These are phyloP conservation scores for Ophion costatus DNA, from an alignment of 2,888 invertebrate genomes.

Conservation along the genomic window DNA sequence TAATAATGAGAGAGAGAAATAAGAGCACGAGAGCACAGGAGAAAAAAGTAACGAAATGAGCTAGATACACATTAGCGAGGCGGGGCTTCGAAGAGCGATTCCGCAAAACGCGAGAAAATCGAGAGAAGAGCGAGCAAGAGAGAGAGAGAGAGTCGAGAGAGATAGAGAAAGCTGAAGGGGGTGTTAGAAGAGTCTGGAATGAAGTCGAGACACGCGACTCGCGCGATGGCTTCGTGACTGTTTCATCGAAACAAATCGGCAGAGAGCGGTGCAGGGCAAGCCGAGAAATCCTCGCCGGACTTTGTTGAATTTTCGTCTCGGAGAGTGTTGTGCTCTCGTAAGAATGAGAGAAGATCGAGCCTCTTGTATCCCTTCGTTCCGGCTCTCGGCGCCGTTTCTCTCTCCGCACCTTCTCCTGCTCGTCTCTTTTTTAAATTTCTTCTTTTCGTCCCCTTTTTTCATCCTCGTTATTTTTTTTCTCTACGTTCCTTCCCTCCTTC, in stretches of 20 bases:
- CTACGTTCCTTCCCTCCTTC: conserved; percentile 24
- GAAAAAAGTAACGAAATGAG: conserved; percentile 31
- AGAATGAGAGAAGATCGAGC: conserved; percentile 40
- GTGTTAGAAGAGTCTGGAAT: conserved; percentile 40
- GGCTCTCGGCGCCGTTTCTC: conserved; percentile 62
- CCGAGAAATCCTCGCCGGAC: conserved; percentile 31
- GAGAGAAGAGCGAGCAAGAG: conserved; percentile 10
- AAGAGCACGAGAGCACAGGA: conserved; percentile 27
- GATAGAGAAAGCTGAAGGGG: conserved; percentile 23
- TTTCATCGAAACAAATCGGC: conserved; percentile 37
- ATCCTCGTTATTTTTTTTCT: conserved; percentile 33
- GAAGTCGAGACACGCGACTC: conserved; percentile 66
- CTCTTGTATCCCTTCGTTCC: conserved; percentile 62
- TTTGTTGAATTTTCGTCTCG: conserved; percentile 17
- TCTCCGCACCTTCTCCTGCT: conserved; percentile 11
- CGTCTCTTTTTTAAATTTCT: background rate
- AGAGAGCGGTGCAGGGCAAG: background rate
- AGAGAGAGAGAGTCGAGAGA: conserved; percentile 9
- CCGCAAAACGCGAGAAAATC: conserved; percentile 61
- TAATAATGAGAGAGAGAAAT: conserved; percentile 36
- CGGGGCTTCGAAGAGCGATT: conserved; percentile 50
- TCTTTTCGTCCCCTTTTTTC: conserved; percentile 17
- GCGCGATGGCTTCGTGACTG: conserved; percentile 29
- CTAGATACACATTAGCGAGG: conserved; percentile 30
- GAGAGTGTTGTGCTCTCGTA: conserved; percentile 51